Conservation (phyloP, 2,797 vertebrate genomes). For the Zalophus californianus region DNA sequence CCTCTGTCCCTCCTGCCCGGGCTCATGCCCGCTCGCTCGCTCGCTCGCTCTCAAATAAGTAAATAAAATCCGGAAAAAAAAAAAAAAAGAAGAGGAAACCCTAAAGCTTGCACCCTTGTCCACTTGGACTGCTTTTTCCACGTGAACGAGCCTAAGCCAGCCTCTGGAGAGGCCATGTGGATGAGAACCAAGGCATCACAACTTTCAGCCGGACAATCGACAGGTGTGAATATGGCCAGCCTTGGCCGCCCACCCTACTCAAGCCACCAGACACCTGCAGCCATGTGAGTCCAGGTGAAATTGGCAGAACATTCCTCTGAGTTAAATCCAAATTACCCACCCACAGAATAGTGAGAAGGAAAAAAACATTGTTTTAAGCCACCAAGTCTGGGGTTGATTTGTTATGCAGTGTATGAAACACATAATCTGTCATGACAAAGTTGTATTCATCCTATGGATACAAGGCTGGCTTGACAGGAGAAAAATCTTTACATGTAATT, state of each 20-base stretch:
- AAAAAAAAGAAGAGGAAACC: too few relatives aligned
- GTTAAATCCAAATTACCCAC: neutral
- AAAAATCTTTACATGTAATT: neutral
- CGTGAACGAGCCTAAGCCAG: neutral
- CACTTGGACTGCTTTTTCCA: neutral
- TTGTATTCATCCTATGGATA: neutral
- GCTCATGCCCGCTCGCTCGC: too few relatives aligned
- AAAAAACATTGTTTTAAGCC: too few relatives aligned
- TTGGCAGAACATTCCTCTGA: neutral
- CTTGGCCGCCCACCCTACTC: neutral
- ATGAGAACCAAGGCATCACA: neutral
- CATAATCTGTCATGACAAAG: neutral
- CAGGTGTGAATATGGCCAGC: neutral
- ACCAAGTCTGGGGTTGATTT: neutral
- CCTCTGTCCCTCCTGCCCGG: too few relatives aligned
- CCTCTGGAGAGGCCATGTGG: neutral
- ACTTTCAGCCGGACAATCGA: neutral
- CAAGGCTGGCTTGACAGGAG: neutral
- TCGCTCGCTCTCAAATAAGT: too few relatives aligned
- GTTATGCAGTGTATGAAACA: neutral
- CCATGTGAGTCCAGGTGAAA: neutral
- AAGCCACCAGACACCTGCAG: neutral
- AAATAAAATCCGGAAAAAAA: too few relatives aligned
- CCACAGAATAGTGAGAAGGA: too few relatives aligned
- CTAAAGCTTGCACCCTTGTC: neutral